A percentile compares a stretch with the other conserved stretches of the same genome.
Evolutionary conservation across 2,113 vertebrate species (phyloP).

Genomic region (Chloebia gouldiae): DNA sequence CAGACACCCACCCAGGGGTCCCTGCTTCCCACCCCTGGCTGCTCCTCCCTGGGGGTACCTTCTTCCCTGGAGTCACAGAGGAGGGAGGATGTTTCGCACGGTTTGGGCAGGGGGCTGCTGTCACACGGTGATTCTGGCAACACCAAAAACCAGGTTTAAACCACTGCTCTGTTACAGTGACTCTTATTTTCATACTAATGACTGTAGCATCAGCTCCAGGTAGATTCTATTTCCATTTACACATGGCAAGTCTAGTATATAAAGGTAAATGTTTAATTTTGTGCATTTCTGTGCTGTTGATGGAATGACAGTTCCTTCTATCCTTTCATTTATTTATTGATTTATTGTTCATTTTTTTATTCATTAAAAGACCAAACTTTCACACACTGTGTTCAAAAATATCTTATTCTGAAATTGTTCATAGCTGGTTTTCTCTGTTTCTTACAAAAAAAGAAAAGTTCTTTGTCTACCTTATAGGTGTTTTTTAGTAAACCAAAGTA

Average conservation of each 20-base stretch:
- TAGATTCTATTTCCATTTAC: not conserved
- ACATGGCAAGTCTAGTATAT: not conserved
- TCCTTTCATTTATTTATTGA: not conserved
- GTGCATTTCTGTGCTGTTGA: not conserved
- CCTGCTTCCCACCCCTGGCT: not conserved
- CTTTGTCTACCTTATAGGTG: not conserved
- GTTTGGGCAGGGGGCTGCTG: not conserved
- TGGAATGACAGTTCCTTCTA: not conserved
- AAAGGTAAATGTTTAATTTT: not conserved
- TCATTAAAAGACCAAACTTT: not conserved
- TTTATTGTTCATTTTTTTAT: not conserved
- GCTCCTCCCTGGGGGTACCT: rapidly evolving
- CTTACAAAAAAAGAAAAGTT: not conserved
- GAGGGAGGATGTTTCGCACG: not conserved
- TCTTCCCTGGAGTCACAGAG: rapidly evolving
- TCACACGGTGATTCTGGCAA: not conserved
- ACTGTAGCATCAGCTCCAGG: not conserved
- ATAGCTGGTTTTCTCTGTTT: not conserved
- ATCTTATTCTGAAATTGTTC: not conserved
- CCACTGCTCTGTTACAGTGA: not conserved
- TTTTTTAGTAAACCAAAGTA: not conserved
- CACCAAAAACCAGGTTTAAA: not conserved
- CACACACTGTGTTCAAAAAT: not conserved
- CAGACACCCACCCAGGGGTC: rapidly evolving
- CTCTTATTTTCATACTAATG: not conserved